Conservation (phyloP, 2,113 vertebrate species). For the Nematolebias whitei region DNA sequence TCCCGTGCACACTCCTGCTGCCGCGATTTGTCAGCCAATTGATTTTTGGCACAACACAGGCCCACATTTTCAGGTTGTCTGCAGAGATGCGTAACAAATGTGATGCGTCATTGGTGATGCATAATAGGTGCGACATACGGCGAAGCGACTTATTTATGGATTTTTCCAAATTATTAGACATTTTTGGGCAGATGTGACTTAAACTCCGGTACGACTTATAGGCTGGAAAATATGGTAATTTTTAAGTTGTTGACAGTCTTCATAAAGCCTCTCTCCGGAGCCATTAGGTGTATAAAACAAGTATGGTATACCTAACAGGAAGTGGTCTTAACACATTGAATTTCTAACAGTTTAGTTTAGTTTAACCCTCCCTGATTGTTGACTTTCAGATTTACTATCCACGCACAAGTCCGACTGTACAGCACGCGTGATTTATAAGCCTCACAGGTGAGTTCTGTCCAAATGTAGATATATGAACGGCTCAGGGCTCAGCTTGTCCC, state of each 20-base stretch:
- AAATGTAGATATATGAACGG: slow-evolving; percentile 62
- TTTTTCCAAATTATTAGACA: too few relatives aligned
- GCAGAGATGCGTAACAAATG: too few relatives aligned
- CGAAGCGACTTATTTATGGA: too few relatives aligned
- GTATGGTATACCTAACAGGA: slow-evolving; percentile 66
- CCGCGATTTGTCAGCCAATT: too few relatives aligned
- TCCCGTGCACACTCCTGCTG: too few relatives aligned
- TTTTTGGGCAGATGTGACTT: too few relatives aligned
- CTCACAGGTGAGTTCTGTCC: slow-evolving; percentile 73
- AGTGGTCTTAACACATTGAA: slow-evolving; percentile 63
- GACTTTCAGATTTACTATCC: slow-evolving; percentile 81
- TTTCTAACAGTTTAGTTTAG: slow-evolving; percentile 65
- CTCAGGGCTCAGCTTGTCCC: slow-evolving; percentile 61
- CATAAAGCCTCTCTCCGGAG: slow-evolving; percentile 56
- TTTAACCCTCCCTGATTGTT: slow-evolving; percentile 69
- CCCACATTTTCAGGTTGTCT: too few relatives aligned
- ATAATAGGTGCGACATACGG: too few relatives aligned
- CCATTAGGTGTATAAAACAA: slow-evolving; percentile 63
- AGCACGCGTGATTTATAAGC: slow-evolving; percentile 74
- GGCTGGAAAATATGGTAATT: not conserved
- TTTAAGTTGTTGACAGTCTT: slow-evolving; percentile 43
- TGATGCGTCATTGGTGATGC: too few relatives aligned
- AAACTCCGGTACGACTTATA: too few relatives aligned
- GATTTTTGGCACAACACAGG: too few relatives aligned
- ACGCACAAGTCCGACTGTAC: slow-evolving; percentile 47